A percentile compares a stretch with the other conserved stretches of the same genome.
Evolutionary conservation across 2,113 vertebrate species (phyloP).

Genomic region (Indicator indicator): DNA sequence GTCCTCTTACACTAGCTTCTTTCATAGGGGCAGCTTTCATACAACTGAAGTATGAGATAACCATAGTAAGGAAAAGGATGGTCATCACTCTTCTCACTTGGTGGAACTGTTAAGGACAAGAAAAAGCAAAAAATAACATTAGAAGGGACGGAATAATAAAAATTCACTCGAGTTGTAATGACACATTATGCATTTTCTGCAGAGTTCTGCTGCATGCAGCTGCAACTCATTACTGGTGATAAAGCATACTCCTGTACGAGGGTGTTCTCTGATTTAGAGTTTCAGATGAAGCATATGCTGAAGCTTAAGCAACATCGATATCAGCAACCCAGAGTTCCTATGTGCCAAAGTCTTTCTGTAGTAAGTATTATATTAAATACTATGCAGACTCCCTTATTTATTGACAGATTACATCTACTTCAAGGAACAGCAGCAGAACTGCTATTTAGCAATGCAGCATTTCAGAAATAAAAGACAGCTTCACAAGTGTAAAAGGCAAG

Average conservation of each 20-base stretch:
- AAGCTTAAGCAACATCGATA: constrained; percentile 9
- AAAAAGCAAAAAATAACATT: not conserved
- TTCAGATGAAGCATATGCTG: not conserved
- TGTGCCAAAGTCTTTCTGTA: constrained; percentile 3
- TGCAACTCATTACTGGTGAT: not conserved
- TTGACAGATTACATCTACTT: constrained; percentile 61
- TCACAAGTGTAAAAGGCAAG: not conserved
- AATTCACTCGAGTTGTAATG: not conserved
- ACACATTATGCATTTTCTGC: not conserved
- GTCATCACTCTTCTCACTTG: constrained; percentile 99
- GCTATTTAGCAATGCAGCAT: constrained; percentile 58
- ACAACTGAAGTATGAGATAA: constrained; percentile 99
- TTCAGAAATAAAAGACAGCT: not conserved
- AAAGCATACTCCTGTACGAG: not conserved
- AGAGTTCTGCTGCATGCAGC: not conserved
- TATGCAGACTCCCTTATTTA: constrained; percentile 60
- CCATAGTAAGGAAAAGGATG: constrained; percentile 99
- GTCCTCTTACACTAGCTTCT: constrained; percentile 91
- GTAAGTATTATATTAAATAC: constrained; percentile 25
- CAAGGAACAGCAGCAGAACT: constrained; percentile 64
- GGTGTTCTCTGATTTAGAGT: not conserved
- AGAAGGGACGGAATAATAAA: not conserved
- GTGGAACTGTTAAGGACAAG: constrained; percentile 89
- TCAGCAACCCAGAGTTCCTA: not conserved
- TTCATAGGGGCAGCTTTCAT: constrained; percentile 99